Percentiles rank a stretch among this genome's conserved stretches.
phyloP scores from a whole-genome alignment of 2,888 invertebrate species.

The Papilio elwesi region DNA sequence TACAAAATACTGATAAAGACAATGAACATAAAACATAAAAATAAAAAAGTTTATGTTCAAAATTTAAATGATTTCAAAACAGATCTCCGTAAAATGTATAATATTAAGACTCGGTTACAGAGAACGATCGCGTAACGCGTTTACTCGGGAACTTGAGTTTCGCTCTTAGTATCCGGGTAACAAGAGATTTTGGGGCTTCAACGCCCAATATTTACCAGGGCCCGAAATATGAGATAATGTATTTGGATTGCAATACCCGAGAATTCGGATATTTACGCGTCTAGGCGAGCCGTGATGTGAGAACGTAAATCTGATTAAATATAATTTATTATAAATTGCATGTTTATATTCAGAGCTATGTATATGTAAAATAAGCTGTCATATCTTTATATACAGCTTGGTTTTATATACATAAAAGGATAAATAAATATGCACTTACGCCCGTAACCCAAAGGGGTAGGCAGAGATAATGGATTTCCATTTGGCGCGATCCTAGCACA shows the following conservation, averaged over 20 bases:
- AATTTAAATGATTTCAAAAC: background rate
- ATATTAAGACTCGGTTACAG: slow-evolving; percentile 12
- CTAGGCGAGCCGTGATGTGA: slow-evolving; percentile 31
- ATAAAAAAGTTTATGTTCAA: background rate
- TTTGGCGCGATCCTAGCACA: too few species aligned
- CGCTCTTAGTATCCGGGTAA: slow-evolving; percentile 57
- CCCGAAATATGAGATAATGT: slow-evolving; percentile 68
- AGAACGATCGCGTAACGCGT: slow-evolving; percentile 38
- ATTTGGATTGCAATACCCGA: slow-evolving; percentile 63
- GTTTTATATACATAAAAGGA: too few species aligned
- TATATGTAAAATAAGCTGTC: background rate
- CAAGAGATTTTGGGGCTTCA: slow-evolving; percentile 66
- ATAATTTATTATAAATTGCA: slow-evolving; percentile 15
- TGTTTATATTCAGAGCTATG: slow-evolving; percentile 3
- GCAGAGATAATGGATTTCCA: too few species aligned
- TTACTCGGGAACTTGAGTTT: slow-evolving; percentile 51
- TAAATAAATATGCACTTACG: too few species aligned
- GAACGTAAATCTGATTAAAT: slow-evolving; percentile 31
- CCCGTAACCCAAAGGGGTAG: too few species aligned
- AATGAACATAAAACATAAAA: background rate
- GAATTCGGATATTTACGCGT: slow-evolving; percentile 47
- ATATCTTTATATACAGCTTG: background rate
- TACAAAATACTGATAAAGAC: background rate
- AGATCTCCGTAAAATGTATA: background rate
- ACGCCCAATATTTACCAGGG: slow-evolving; percentile 62